Conservation (phyloP, 2,797 vertebrate species). For the Hypotaenidia okinawae region DNA sequence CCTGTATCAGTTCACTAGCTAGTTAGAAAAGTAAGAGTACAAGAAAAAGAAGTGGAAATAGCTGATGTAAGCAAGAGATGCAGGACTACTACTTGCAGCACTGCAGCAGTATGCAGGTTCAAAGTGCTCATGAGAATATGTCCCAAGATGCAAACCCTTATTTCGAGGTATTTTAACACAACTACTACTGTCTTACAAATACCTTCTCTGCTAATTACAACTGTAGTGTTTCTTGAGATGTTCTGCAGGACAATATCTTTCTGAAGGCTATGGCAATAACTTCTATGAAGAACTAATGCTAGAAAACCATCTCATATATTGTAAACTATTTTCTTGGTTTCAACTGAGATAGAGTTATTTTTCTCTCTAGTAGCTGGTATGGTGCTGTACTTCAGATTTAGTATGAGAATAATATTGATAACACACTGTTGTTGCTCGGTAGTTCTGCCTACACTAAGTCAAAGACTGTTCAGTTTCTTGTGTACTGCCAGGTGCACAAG, state of each 20-base stretch:
- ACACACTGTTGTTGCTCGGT: too few species aligned
- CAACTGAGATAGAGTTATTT: too few species aligned
- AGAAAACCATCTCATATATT: background rate
- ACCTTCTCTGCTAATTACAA: background rate
- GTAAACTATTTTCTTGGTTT: background rate
- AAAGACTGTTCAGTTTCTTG: too few species aligned
- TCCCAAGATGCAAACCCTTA: background rate
- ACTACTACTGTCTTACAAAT: background rate
- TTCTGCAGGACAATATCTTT: background rate
- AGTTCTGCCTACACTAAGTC: too few species aligned
- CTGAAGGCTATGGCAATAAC: background rate
- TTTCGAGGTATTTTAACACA: background rate
- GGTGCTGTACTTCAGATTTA: too few species aligned
- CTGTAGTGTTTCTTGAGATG: background rate
- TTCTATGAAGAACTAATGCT: background rate
- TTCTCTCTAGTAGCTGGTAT: too few species aligned
- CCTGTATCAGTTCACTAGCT: background rate
- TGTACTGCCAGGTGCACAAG: too few species aligned
- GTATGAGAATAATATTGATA: too few species aligned
- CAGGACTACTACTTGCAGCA: background rate
- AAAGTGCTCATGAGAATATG: background rate
- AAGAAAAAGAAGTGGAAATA: background rate
- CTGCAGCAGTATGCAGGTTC: background rate
- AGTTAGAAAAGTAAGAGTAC: background rate
- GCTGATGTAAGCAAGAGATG: background rate